Conservation (phyloP, 2,888 invertebrate genomes). For the Heliconius aoede region DNA sequence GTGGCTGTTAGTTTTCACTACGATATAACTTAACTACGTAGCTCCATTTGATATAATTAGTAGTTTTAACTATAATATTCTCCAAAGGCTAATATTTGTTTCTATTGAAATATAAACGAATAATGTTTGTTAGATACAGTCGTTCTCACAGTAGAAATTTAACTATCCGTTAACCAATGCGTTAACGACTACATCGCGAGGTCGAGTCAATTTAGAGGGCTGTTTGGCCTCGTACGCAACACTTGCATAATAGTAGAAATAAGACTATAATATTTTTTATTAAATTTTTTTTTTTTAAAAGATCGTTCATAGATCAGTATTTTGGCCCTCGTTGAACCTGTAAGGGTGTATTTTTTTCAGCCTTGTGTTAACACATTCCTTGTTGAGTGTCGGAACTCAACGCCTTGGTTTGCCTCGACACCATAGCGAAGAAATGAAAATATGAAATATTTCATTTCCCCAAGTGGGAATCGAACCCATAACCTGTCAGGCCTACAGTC, state of each 20-base stretch:
- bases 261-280: not conserved
- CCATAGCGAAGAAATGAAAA: no score
- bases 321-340: not conserved
- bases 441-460: no score
- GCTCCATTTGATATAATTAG: constrained; percentile 4
- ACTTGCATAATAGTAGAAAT: constrained; percentile 5
- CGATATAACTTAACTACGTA: not conserved
- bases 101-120: constrained; percentile 24
- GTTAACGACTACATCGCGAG: constrained; percentile 58
- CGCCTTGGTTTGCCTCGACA: no score
- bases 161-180: constrained; percentile 60
- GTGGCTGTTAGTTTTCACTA: not conserved
- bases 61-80: constrained; percentile 25
- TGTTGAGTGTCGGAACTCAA: no score
- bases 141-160: constrained; percentile 56
- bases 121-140: constrained; percentile 34
- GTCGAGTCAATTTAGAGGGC: constrained; percentile 60
- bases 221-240: constrained; percentile 49
- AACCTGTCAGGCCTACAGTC: no score
- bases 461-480: no score
- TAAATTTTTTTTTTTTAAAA: not conserved
- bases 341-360: no score
- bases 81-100: constrained; percentile 29
- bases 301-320: not conserved
- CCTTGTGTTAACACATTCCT: not conserved